These are phyloP conservation scores for Patella depressa DNA, from an alignment of 2,888 invertebrate genomes.

Conservation along the genomic window DNA sequence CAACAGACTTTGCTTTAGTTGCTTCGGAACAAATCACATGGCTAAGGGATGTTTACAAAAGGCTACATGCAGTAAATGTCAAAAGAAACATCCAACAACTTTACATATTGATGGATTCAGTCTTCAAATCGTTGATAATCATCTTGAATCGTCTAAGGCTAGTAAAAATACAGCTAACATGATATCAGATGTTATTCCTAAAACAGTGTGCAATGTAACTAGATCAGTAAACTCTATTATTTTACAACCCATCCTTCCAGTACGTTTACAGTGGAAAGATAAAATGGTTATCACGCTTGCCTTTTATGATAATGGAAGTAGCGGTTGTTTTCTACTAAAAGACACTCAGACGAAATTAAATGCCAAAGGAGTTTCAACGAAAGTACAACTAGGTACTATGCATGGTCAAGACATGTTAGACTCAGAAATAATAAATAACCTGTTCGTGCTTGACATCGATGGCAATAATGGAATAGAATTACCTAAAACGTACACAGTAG, in stretches of 20 bases:
- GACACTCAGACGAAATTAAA: background rate
- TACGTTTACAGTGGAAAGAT: background rate
- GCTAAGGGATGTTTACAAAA: background rate
- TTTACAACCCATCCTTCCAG: too few relatives aligned
- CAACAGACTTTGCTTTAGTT: conserved; percentile 11
- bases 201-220: too few relatives aligned
- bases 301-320: conserved; percentile 22
- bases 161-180: too few relatives aligned
- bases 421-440: background rate
- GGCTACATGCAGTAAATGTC: background rate
- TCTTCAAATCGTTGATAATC: too few relatives aligned
- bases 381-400: conserved; percentile 21
- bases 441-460: background rate
- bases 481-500: background rate
- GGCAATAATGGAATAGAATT: background rate
- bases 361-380: conserved; percentile 8
- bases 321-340: conserved; percentile 16
- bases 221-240: too few relatives aligned
- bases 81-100: background rate
- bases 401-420: background rate
- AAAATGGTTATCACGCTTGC: conserved; percentile 14
- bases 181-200: too few relatives aligned
- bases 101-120: background rate
- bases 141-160: too few relatives aligned
- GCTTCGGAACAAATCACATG: background rate